Evolutionary conservation across 1,140 invertebrate genomes (phyloP).

Genomic region (Lucilia sericata): DNA sequence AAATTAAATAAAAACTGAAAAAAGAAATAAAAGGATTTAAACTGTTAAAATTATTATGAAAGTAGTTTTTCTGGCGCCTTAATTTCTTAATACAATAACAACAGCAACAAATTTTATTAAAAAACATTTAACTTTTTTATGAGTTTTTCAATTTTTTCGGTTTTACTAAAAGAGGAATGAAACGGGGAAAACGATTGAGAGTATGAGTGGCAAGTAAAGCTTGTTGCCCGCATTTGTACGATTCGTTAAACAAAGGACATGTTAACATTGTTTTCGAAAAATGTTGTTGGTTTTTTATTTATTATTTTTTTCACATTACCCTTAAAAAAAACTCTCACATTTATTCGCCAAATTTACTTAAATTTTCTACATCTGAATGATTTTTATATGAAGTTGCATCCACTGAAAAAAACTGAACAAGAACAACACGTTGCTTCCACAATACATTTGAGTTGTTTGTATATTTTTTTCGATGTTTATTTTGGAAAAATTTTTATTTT

Average conservation of each 20-base stretch:
- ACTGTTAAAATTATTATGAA: constrained; percentile 15
- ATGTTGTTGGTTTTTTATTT: constrained; percentile 11
- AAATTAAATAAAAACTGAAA: too few species aligned
- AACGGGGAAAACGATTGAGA: not conserved
- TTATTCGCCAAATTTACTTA: constrained; percentile 39
- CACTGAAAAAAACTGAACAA: not conserved
- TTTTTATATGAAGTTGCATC: constrained; percentile 35
- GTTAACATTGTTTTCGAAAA: constrained; percentile 52
- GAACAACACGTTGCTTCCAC: constrained; percentile 2
- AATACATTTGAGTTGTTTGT: constrained; percentile 19
- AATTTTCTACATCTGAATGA: constrained; percentile 28
- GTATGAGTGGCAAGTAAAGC: not conserved
- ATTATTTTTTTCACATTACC: not conserved
- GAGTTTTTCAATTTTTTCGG: constrained; percentile 31
- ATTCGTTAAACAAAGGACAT: constrained; percentile 68
- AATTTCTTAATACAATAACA: constrained; percentile 22
- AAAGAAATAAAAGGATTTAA: constrained; percentile 13
- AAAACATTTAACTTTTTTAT: constrained; percentile 34
- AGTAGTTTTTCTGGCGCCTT: constrained; percentile 19
- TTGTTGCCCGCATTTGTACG: constrained; percentile 66
- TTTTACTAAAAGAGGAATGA: not conserved
- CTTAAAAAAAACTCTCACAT: not conserved
- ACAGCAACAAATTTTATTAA: constrained; percentile 19
- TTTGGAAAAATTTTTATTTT: not conserved
- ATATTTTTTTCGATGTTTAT: constrained; percentile 1